phyloP scores from a whole-genome alignment of 2,888 invertebrate species.

The Anarsia innoxiella region DNA sequence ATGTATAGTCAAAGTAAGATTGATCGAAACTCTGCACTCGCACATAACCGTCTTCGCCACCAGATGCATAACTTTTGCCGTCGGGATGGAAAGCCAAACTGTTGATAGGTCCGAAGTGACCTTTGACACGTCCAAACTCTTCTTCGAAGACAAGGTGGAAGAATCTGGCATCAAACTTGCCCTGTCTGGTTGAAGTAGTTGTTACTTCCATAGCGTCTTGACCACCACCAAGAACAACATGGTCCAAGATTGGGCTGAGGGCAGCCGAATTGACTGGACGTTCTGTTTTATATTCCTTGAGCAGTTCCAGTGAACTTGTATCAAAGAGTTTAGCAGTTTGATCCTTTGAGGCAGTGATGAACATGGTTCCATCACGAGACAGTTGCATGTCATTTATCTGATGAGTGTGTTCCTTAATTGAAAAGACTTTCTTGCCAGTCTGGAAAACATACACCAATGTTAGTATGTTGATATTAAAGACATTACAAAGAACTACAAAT shows the following conservation, averaged over 20 bases:
- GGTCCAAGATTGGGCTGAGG: constrained; percentile 95
- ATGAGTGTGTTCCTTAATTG: constrained; percentile 87
- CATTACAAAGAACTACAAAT: too few relatives aligned
- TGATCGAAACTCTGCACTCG: constrained; percentile 97
- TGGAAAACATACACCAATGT: constrained; percentile 44
- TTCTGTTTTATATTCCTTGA: constrained; percentile 98
- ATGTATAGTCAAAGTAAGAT: constrained; percentile 96
- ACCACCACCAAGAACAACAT: constrained; percentile 98
- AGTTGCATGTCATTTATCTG: constrained; percentile 98
- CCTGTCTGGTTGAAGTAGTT: constrained; percentile 93
- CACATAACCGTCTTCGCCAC: constrained; percentile 99
- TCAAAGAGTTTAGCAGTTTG: constrained; percentile 97
- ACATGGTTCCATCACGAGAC: constrained; percentile 94
- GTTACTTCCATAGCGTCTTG: constrained; percentile 99
- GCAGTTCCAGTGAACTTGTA: constrained; percentile 85
- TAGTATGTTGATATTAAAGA: too few relatives aligned
- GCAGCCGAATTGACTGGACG: constrained; percentile 98
- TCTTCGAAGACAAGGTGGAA: constrained; percentile 98
- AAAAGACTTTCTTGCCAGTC: constrained; percentile 87
- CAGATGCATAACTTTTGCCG: constrained; percentile 96
- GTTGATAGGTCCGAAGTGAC: constrained; percentile 99
- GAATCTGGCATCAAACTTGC: constrained; percentile 97
- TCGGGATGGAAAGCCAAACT: constrained; percentile 98
- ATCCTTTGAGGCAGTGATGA: constrained; percentile 98
- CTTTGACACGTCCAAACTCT: constrained; percentile 98